Base-by-base conservation (phyloP, 1,140 invertebrate genomes). In the Zaprionus kolodkinae region DNA sequence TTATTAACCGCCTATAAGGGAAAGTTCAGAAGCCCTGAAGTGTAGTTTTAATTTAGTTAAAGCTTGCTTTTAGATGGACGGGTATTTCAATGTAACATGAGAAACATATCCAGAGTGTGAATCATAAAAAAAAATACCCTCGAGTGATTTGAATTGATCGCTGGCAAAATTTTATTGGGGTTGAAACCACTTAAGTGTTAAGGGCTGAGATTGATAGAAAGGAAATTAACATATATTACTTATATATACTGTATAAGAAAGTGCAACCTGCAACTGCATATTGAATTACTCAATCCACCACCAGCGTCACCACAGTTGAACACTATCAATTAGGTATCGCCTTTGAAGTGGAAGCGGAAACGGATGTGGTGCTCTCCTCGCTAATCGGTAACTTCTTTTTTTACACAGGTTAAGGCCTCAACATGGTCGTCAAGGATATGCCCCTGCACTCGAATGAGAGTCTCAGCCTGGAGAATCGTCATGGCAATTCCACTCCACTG, bases 371-470 rank as follows among this genome's bases (percentile, higher is more conserved):
- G 43, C 36, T 52, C 38, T 63, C 25, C 54, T 48, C 15, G 50
- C 52, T 67, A 72, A 86, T 71, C 55, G 38, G 67, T 40, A 59
- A 40, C 57, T 60, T 60, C 43, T 79, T 73, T 71, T 56, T 76
- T 15, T 38, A 4, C 15, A 40, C 52, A 52, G 40, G 38, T 57
- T 45, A 48, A 36, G 27, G 63, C 25, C 40, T 33, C 21, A 27
- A 30, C 17, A 89, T 89, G 85, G 81, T 89, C 17, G 86, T 89
- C 17, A 89, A 89, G 70, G 85, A 89, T 55, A 89, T 89, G 69
- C 78, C 81, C 0, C 70, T 89, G 13, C 89, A 83, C 15, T 45
- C 40, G n/a, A 45, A 45, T 54, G 89, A 91, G 63, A 91, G 79
- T 61, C 76, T 91, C 9, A 91, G 48, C 63, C 78, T 91, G 89